A percentile compares a stretch with the other conserved stretches of the same genome.
These are phyloP conservation scores for Ostrea denselamellosa DNA, from an alignment of 1,140 invertebrate genomes.

Conservation along the genomic window DNA sequence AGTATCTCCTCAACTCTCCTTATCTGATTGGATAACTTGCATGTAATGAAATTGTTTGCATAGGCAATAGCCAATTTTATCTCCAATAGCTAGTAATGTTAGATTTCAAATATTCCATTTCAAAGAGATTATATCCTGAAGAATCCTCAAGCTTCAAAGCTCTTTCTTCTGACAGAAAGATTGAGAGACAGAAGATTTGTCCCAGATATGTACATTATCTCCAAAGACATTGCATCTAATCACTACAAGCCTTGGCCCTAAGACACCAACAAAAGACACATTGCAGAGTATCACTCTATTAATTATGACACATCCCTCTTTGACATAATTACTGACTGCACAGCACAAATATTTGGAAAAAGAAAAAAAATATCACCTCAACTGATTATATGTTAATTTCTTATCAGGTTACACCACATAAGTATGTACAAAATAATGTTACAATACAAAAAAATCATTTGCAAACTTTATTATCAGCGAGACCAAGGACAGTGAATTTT, in stretches of 20 bases:
- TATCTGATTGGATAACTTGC: constrained; percentile 16
- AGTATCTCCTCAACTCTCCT: constrained; percentile 18
- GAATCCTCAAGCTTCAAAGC: neutral
- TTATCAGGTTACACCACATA: no score
- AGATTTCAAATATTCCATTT: constrained; percentile 40
- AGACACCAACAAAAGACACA: neutral
- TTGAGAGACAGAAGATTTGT: constrained; percentile 4
- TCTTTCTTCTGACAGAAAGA: constrained; percentile 28
- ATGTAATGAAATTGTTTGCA: constrained; percentile 37
- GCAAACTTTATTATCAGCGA: no score
- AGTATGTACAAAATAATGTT: no score
- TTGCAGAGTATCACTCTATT: neutral
- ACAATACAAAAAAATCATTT: no score
- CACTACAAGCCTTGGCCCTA: neutral
- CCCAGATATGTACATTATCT: constrained; percentile 12
- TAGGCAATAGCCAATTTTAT: constrained; percentile 9
- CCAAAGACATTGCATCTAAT: constrained; percentile 27
- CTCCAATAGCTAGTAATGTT: neutral
- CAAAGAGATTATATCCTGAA: constrained; percentile 25
- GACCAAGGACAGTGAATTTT: no score
- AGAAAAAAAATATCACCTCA: no score
- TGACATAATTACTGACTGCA: neutral
- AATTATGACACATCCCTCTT: constrained; percentile 8
- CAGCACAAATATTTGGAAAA: neutral
- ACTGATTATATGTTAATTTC: no score